These are phyloP conservation scores for Pachyuromys duprasi DNA, from an alignment of 2,797 vertebrate species.

Conservation along the genomic window DNA sequence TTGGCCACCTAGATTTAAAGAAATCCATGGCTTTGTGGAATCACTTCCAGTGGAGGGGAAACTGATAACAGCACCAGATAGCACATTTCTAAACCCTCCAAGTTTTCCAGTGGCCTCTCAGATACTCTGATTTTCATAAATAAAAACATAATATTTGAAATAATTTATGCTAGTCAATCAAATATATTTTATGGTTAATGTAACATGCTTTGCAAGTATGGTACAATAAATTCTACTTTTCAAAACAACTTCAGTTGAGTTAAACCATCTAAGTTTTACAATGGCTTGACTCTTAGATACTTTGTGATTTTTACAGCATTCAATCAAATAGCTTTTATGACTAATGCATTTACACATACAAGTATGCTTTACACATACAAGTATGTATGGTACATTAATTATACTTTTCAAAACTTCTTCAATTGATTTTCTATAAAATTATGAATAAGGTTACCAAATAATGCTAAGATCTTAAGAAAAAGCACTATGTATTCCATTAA, in stretches of 20 bases:
- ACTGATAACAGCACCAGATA: not conserved
- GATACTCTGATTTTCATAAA: slow-evolving; percentile 34
- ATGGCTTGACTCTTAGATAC: not conserved
- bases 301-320: not conserved
- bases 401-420: slow-evolving; percentile 55
- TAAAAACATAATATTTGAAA: slow-evolving; percentile 38
- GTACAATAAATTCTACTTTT: slow-evolving; percentile 48
- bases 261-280: not conserved
- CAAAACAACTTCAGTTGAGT: slow-evolving; percentile 27
- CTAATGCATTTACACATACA: slow-evolving; percentile 6
- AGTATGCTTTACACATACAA: not conserved
- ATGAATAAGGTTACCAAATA: slow-evolving; percentile 19
- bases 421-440: slow-evolving; percentile 8
- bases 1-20: not conserved
- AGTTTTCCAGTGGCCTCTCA: slow-evolving; percentile 40
- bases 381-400: not conserved
- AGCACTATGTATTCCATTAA: not conserved
- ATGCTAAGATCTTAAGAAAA: slow-evolving; percentile 45
- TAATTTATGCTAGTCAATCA: slow-evolving; percentile 12
- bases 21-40: not conserved
- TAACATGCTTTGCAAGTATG: not conserved
- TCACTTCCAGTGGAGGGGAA: not conserved
- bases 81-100: not conserved
- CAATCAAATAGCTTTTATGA: not conserved
- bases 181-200: not conserved